Conservation (phyloP, 2,888 invertebrate species). For the Calameuta pallipes region DNA sequence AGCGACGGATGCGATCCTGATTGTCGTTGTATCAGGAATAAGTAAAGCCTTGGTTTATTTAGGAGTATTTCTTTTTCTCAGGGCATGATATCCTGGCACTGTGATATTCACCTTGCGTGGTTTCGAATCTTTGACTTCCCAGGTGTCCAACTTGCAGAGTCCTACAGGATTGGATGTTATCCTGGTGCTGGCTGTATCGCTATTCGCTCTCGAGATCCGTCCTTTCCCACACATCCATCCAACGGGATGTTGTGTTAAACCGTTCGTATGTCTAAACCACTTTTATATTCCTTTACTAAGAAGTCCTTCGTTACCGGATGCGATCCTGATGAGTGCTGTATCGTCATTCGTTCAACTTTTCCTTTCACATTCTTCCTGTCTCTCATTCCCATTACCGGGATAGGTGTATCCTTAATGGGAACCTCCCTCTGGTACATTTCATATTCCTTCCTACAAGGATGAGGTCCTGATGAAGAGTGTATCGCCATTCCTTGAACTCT, state of each 20-base stretch:
- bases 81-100: background rate
- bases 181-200: background rate
- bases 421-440: background rate
- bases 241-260: background rate
- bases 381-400: background rate
- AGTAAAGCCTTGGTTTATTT: constrained; percentile 16
- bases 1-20: constrained; percentile 16
- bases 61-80: background rate
- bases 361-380: background rate
- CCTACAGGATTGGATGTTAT: background rate
- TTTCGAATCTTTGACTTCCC: background rate
- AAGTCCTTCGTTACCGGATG: constrained; percentile 29
- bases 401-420: background rate
- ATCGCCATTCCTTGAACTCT: background rate
- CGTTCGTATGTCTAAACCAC: background rate
- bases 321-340: constrained; percentile 49
- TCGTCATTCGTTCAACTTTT: constrained; percentile 44
- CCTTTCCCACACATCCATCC: background rate
- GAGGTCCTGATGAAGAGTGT: constrained; percentile 22
- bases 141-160: background rate
- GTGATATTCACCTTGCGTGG: background rate
- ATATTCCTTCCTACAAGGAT: constrained; percentile 13
- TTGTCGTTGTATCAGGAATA: constrained; percentile 18
- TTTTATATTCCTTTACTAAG: background rate
- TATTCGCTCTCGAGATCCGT: background rate